Percentiles rank a stretch among this genome's conserved stretches.
Evolutionary conservation across 2,113 vertebrate species (phyloP).

Genomic region (Paracanthobrama guichenoti): DNA sequence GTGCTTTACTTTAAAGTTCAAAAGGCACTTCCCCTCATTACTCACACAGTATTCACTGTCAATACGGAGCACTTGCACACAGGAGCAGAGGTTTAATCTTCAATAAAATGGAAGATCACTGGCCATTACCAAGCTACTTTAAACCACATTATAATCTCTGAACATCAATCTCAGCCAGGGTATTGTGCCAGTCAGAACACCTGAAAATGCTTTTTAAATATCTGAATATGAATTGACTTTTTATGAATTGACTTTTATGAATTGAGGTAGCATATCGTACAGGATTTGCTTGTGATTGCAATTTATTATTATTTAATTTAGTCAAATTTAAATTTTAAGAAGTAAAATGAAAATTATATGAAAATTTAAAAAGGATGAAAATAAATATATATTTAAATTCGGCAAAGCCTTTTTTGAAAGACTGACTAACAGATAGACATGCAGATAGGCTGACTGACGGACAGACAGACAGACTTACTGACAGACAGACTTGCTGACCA

Average conservation of each 20-base stretch:
- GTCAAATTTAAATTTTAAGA: neutral
- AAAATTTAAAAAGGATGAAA: neutral
- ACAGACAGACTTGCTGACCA: too few species aligned
- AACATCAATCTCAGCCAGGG: neutral
- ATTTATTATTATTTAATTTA: neutral
- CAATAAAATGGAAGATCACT: neutral
- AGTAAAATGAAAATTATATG: neutral
- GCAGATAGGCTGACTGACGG: too few species aligned
- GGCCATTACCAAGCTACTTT: neutral
- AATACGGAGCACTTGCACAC: neutral
- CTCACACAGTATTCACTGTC: slow-evolving; percentile 54
- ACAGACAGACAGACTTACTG: too few species aligned
- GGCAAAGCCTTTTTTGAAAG: too few species aligned
- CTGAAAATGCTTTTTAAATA: neutral
- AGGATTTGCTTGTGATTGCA: neutral
- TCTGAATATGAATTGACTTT: neutral
- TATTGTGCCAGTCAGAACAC: neutral
- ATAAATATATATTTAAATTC: neutral
- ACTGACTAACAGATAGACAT: neutral
- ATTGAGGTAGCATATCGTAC: too few species aligned
- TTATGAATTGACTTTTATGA: too few species aligned
- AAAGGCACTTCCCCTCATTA: slow-evolving; percentile 67
- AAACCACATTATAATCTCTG: neutral
- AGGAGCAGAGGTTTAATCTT: neutral
- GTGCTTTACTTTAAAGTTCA: slow-evolving; percentile 66